phyloP scores from a whole-genome alignment of 2,113 vertebrate genomes.

The Semicossyphus pulcher region DNA sequence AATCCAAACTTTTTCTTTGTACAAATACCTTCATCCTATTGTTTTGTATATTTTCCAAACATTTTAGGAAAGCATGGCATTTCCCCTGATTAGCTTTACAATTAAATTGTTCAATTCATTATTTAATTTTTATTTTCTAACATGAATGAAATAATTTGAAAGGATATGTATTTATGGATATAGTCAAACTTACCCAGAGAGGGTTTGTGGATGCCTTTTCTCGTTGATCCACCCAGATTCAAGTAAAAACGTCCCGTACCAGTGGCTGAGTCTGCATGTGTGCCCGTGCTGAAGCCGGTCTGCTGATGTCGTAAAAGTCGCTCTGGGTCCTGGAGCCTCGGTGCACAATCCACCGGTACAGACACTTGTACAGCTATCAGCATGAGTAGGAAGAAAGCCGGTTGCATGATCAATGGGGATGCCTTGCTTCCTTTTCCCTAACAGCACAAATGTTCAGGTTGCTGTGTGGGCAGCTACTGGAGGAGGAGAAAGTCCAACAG shows the following conservation, averaged over 20 bases:
- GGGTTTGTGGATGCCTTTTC: constrained; percentile 78
- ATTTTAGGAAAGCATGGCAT: background rate
- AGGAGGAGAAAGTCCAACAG: constrained; percentile 79
- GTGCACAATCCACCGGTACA: constrained; percentile 61
- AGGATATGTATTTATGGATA: background rate
- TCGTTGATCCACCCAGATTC: constrained; percentile 65
- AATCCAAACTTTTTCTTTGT: background rate
- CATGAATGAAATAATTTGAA: background rate
- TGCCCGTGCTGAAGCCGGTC: background rate
- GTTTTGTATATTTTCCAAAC: background rate
- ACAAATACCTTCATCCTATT: background rate
- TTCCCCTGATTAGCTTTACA: background rate
- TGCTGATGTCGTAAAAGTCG: constrained; percentile 1
- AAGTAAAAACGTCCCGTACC: background rate
- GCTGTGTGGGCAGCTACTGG: constrained; percentile 43
- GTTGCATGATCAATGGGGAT: constrained; percentile 71
- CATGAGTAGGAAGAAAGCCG: constrained; percentile 64
- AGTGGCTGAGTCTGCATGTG: background rate
- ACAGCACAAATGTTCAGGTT: constrained; percentile 35
- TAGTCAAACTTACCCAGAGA: constrained; percentile 86
- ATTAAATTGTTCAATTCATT: background rate
- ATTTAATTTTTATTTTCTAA: background rate
- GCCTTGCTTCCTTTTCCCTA: constrained; percentile 10
- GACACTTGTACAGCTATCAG: constrained; percentile 65
- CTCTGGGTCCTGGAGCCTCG: constrained; percentile 25